Evolutionary conservation across 2,888 invertebrate species (phyloP).

Genomic region (Geotrupes spiniger): DNA sequence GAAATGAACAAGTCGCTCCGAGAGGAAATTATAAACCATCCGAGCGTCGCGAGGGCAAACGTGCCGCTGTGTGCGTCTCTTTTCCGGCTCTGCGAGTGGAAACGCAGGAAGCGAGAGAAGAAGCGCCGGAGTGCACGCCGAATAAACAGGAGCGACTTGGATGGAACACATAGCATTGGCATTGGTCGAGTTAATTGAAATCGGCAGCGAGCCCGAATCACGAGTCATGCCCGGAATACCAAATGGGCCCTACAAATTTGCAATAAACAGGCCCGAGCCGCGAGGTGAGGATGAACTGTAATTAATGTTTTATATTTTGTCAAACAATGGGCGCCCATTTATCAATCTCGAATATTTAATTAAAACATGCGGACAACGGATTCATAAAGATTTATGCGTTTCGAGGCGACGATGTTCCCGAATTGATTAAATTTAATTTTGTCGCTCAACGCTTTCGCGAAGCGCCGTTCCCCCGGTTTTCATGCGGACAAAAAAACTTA

Average conservation of each 20-base stretch:
- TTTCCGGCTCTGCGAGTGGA: background rate
- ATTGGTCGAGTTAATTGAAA: conserved; percentile 37
- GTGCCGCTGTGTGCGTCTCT: conserved; percentile 6
- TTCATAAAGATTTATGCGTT: conserved; percentile 52
- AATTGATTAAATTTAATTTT: conserved; percentile 51
- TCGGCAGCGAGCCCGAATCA: conserved; percentile 32
- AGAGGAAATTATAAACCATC: conserved; percentile 19
- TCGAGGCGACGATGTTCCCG: conserved; percentile 43
- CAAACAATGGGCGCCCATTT: conserved; percentile 50
- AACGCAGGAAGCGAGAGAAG: conserved; percentile 19
- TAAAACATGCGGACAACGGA: conserved; percentile 53
- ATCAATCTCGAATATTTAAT: conserved; percentile 53
- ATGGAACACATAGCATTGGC: conserved; percentile 27
- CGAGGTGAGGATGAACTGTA: conserved; percentile 42
- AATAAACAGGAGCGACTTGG: conserved; percentile 20
- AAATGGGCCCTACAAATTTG: conserved; percentile 36
- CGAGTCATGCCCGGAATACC: conserved; percentile 31
- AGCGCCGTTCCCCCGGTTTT: background rate
- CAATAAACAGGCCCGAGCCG: conserved; percentile 30
- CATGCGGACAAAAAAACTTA: background rate
- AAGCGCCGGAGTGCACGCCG: conserved; percentile 16
- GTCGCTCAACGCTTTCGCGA: conserved; percentile 32
- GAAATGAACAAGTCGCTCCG: conserved; percentile 22
- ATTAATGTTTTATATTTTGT: conserved; percentile 50
- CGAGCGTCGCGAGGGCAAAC: background rate